Percentiles rank a stretch among this genome's conserved stretches.
Conservation (phyloP, 2,113 vertebrate species). For the Chrysochloris asiatica region DNA sequence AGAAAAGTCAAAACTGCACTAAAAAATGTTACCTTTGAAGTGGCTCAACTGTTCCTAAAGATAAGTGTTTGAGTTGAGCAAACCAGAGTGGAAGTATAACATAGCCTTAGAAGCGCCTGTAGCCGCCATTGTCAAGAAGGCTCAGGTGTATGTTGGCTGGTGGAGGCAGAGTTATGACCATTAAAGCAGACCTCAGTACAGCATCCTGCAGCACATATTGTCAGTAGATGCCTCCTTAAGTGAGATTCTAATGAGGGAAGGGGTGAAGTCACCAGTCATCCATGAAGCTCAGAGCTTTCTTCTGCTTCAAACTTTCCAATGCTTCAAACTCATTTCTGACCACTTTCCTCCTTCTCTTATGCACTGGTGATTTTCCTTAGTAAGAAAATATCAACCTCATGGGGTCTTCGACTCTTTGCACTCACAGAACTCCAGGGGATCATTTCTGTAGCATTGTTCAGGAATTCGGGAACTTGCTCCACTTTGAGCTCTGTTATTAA, state of each 20-base stretch:
- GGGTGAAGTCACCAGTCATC: accelerated
- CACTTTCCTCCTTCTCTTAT: not conserved
- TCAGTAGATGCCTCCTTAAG: not conserved
- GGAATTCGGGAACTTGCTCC: not conserved
- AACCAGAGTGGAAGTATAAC: not conserved
- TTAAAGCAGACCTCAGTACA: not conserved
- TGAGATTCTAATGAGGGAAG: not conserved
- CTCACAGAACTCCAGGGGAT: not conserved
- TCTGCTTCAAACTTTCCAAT: accelerated
- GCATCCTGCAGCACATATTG: not conserved
- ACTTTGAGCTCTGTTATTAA: not conserved
- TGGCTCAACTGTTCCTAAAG: not conserved
- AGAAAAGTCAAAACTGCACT: not conserved
- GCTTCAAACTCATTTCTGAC: not conserved
- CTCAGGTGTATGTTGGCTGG: not conserved
- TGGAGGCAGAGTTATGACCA: not conserved
- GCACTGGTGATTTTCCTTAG: not conserved
- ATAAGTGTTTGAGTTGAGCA: not conserved
- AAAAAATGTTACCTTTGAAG: not conserved
- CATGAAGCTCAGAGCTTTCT: not conserved
- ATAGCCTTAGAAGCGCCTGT: not conserved
- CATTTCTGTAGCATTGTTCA: not conserved
- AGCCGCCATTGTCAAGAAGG: no score
- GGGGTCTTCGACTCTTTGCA: no score
- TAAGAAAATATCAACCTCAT: not conserved